A percentile compares a stretch with the other conserved stretches of the same genome.
Evolutionary conservation across 2,113 vertebrate species (phyloP).

Genomic region (Lipotes vexillifer): DNA sequence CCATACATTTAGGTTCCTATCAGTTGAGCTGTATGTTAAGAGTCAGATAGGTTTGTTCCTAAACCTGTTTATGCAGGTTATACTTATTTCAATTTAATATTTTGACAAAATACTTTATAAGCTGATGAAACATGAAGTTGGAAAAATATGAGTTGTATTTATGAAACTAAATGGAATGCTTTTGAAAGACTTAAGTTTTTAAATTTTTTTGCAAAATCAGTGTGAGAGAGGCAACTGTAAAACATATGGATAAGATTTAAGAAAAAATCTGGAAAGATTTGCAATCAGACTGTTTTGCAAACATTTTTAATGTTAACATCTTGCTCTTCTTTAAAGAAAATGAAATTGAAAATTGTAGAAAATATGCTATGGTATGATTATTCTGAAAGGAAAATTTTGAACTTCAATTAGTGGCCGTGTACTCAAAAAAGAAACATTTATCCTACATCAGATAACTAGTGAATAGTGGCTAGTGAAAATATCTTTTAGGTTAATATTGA

Average conservation of each 20-base stretch:
- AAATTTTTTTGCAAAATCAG: neutral
- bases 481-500: neutral
- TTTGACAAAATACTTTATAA: neutral
- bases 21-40: neutral
- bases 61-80: neutral
- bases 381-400: neutral
- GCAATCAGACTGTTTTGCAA: neutral
- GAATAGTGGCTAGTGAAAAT: neutral
- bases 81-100: neutral
- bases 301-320: neutral
- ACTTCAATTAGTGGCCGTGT: neutral
- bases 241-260: neutral
- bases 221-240: neutral
- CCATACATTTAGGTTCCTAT: neutral
- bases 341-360: neutral
- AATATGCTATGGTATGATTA: neutral
- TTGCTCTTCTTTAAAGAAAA: neutral
- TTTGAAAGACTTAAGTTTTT: neutral
- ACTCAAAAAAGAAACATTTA: neutral
- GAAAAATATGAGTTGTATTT: neutral
- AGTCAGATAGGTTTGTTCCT: neutral
- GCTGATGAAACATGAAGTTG: neutral
- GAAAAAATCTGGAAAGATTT: neutral
- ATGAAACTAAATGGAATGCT: neutral
- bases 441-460: neutral